phyloP scores from a whole-genome alignment of 2,797 vertebrate genomes.

The Tokudaia muenninki region DNA sequence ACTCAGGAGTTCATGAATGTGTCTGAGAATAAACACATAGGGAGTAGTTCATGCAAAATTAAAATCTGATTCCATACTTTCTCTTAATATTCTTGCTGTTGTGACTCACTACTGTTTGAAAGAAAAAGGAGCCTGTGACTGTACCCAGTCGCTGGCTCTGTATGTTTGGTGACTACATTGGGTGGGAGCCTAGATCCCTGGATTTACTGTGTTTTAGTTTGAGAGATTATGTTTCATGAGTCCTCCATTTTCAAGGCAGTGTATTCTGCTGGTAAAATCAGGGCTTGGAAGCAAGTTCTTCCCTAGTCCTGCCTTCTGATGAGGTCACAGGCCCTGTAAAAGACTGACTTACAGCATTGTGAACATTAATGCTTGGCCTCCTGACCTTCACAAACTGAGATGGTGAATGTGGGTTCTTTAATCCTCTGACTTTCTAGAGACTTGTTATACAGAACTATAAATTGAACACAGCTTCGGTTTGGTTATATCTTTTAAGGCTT shows the following conservation, averaged over 20 bases:
- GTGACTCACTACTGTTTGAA: background rate
- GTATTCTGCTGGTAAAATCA: conserved; percentile 13
- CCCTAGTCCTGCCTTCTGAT: background rate
- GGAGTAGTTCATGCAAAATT: background rate
- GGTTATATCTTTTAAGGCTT: conserved; percentile 22
- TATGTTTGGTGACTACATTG: background rate
- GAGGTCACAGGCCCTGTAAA: background rate
- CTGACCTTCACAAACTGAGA: background rate
- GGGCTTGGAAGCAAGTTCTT: background rate
- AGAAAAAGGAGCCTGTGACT: background rate
- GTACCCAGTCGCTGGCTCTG: background rate
- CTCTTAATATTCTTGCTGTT: background rate
- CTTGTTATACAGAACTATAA: conserved; percentile 25
- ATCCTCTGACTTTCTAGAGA: background rate
- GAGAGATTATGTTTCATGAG: background rate
- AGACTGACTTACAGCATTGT: background rate
- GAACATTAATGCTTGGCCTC: background rate
- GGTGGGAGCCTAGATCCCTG: background rate
- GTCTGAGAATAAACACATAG: background rate
- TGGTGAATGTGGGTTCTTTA: background rate
- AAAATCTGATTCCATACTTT: background rate
- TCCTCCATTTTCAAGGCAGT: background rate
- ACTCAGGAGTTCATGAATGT: background rate
- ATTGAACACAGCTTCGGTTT: background rate
- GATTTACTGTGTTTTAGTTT: background rate